Base-by-base conservation (phyloP, 2,888 invertebrate species). In the Heliconius aoede region DNA sequence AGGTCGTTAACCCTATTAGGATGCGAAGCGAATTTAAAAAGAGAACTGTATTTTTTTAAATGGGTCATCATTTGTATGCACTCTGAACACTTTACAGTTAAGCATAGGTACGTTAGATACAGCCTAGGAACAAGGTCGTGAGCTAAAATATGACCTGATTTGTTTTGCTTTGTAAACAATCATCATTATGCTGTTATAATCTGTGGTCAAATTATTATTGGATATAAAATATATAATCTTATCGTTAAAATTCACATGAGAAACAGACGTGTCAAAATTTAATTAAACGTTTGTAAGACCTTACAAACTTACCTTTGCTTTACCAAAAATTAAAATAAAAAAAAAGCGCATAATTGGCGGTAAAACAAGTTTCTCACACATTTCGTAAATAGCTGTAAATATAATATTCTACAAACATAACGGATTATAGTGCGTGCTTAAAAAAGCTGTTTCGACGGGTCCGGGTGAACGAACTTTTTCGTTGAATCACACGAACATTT, bases 21-120 rank as follows among this genome's bases (percentile, higher is more conserved):
- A 80, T 86, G 88, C 84, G 87, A 84, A 88, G 92, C 90, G 91
- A 92, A 92, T 93, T 91, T 90, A 87, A 88, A 92, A 90, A 85
- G 86, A 88, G 65, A 73, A 87, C 88, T 86, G 87, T 88, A 84
- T 83, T 86, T 83, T 85, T 85, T 86, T 85, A 87, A 84, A 87
- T 87, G 84, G 90, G 90, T 87, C 89, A 86, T 79, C 82, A 85
- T 90, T 89, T 89, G 88, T 85, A 86, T 85, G 85, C 78, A 69
- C 26, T 51, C 72, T 58, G 67, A 72, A 65, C 26, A 28, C 32
- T 69, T 30, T 73, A 79, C 79, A 73, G 79, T 79, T 77, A 79
- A 64, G 51, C 62, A 62, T 67, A 76, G 65, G 69, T 40, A 74
- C 67, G 51, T 74, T 76, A 74, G 67, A 67, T 55, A 36, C 65